Percentiles rank a stretch among this genome's conserved stretches.
phyloP scores from a whole-genome alignment of 2,888 invertebrate genomes.

The Trachelus stipa region DNA sequence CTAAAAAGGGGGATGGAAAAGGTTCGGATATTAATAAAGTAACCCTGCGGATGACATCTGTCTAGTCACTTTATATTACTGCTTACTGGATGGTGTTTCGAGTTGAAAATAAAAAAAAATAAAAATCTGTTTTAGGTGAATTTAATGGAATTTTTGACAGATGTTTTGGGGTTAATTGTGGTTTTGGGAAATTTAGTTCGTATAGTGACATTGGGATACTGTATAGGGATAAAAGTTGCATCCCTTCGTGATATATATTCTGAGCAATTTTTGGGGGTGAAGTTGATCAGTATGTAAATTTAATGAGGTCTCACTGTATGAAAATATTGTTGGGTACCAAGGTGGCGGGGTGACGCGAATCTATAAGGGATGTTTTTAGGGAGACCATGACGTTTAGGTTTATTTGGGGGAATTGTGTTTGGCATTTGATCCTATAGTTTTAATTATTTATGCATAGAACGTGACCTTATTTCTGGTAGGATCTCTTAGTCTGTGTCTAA shows the following conservation, averaged over 20 bases:
- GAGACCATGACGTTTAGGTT: background rate
- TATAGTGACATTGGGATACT: background rate
- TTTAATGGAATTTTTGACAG: background rate
- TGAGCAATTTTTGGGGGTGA: background rate
- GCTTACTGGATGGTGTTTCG: background rate
- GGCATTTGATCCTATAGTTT: background rate
- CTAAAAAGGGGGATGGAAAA: background rate
- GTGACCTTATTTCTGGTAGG: background rate
- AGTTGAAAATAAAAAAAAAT: background rate
- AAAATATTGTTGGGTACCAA: background rate
- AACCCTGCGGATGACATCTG: background rate
- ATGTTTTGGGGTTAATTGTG: background rate
- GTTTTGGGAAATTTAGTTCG: background rate
- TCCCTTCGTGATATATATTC: background rate
- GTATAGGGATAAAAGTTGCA: background rate
- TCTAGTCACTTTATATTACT: background rate
- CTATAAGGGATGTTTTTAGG: background rate
- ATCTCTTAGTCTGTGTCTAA: background rate
- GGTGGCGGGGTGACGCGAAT: background rate
- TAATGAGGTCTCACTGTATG: background rate
- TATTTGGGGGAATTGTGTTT: background rate
- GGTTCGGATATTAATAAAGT: background rate
- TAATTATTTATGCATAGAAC: background rate
- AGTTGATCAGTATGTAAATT: background rate
- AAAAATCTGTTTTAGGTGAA: background rate